A percentile compares a stretch with the other conserved stretches of the same genome.
Evolutionary conservation across 2,113 vertebrate genomes (phyloP).

Genomic region (Pagrus major): DNA sequence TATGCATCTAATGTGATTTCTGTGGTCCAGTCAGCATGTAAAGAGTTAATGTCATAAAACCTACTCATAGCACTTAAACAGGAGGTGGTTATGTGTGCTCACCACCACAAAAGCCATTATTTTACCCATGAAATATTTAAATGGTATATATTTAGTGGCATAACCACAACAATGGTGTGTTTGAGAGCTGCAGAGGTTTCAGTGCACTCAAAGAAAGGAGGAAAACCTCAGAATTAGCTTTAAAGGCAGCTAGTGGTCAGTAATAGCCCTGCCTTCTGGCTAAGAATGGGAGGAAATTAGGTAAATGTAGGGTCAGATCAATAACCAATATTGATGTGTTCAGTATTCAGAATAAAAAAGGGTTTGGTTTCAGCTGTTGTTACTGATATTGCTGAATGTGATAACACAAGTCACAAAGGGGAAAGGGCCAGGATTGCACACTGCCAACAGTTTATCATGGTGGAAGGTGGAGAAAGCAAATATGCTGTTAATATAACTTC

Average conservation of each 20-base stretch:
- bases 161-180: slow-evolving; percentile 3
- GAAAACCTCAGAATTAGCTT: slow-evolving; percentile 11
- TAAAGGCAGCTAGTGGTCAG: slow-evolving; percentile 1
- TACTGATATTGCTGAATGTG: neutral
- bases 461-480: neutral
- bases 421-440: neutral
- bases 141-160: slow-evolving; percentile 45
- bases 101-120: slow-evolving; percentile 55
- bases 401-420: too few relatives aligned
- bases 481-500: neutral
- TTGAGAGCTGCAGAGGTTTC: slow-evolving; percentile 30
- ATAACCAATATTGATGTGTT: slow-evolving; percentile 2
- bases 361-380: neutral
- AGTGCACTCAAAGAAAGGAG: neutral
- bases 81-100: slow-evolving; percentile 28
- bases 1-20: neutral
- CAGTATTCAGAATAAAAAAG: neutral
- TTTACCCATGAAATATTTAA: slow-evolving; percentile 66
- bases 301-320: neutral
- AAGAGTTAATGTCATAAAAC: slow-evolving; percentile 36
- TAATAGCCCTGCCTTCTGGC: slow-evolving; percentile 8
- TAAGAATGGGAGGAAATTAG: neutral
- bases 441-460: neutral
- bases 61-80: slow-evolving; percentile 56
- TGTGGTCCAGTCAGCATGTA: neutral